Conservation (phyloP, 2,888 invertebrate species). For the Lasioglossum zephyrum region DNA sequence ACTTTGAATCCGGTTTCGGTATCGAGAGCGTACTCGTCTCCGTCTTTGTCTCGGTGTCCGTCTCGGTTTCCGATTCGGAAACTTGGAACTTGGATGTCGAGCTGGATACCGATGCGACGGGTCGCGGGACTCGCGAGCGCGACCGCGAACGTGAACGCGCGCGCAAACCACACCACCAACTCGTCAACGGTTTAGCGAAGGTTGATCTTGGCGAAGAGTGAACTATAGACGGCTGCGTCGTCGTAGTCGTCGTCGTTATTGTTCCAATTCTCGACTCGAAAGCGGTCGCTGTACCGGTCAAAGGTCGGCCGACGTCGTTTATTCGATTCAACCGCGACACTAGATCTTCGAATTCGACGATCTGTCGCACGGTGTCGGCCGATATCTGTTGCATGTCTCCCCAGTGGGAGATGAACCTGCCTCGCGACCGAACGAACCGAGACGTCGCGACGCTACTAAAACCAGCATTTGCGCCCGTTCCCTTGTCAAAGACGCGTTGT, state of each 20-base stretch:
- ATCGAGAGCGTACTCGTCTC: neutral
- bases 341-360: conserved; percentile 83
- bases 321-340: conserved; percentile 82
- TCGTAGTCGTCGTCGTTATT: conserved; percentile 16
- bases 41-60: neutral
- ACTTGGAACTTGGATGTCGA: neutral
- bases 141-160: neutral
- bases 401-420: conserved; percentile 56
- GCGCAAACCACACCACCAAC: neutral
- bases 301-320: conserved; percentile 71
- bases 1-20: neutral
- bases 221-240: conserved; percentile 9
- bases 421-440: conserved; percentile 71
- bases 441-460: conserved; percentile 81
- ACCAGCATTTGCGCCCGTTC: conserved; percentile 47
- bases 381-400: conserved; percentile 76
- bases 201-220: neutral
- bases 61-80: neutral
- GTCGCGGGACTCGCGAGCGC: neutral
- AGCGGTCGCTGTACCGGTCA: neutral
- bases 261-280: conserved; percentile 8
- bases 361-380: conserved; percentile 79
- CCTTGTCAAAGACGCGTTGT: conserved; percentile 12
- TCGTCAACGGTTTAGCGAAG: neutral
- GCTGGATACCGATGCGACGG: neutral